Conservation (phyloP, 2,797 vertebrate species). For the Psittacula echo region DNA sequence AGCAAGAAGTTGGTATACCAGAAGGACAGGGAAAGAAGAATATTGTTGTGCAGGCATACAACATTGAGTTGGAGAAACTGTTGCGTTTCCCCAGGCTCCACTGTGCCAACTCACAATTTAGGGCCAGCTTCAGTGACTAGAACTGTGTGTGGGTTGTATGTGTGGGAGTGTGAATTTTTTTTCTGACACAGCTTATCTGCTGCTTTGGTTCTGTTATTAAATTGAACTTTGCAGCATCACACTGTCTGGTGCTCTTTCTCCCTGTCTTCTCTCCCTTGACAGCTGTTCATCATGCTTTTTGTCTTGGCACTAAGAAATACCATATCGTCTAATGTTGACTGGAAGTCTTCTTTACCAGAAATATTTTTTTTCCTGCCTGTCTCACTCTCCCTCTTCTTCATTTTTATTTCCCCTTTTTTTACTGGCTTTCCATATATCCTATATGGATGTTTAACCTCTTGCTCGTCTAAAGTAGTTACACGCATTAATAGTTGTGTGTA, state of each 20-base stretch:
- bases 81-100: neutral
- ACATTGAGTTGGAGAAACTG: neutral
- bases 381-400: neutral
- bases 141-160: neutral
- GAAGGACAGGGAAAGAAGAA: neutral
- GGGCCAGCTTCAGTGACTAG: neutral
- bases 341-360: neutral
- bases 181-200: neutral
- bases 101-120: neutral
- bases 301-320: neutral
- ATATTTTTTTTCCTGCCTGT: neutral
- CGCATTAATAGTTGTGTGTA: neutral
- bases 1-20: neutral
- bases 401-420: neutral
- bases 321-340: neutral
- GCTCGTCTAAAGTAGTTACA: neutral
- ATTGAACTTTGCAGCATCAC: neutral
- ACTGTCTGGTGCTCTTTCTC: neutral
- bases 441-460: neutral
- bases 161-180: constrained; percentile 25
- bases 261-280: neutral
- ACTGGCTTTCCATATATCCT: neutral
- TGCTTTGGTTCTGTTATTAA: constrained; percentile 35
- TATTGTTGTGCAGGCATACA: neutral
- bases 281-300: neutral